Percentiles rank a stretch among this genome's conserved stretches.
phyloP scores from a whole-genome alignment of 2,113 vertebrate species.

The Acinonyx jubatus region DNA sequence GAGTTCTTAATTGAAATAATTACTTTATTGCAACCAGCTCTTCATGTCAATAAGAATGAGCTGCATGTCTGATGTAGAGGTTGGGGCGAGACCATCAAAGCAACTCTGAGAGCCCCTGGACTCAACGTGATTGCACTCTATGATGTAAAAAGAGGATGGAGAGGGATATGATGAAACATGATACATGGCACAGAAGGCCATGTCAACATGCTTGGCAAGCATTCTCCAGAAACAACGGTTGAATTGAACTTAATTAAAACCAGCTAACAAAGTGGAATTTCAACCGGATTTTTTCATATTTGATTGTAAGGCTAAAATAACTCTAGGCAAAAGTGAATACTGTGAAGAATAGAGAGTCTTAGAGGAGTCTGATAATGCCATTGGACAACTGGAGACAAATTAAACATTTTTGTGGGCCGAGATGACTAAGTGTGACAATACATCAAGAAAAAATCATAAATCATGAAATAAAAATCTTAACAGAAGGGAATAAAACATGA shows the following conservation, averaged over 20 bases:
- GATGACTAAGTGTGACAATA: not conserved
- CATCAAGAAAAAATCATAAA: not conserved
- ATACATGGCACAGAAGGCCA: not conserved
- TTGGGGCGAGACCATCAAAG: not conserved
- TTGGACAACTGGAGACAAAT: not conserved
- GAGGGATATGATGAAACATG: not conserved
- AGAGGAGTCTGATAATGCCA: not conserved
- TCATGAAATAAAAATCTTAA: not conserved
- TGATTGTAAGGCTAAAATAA: conserved; percentile 21
- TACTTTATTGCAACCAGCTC: not conserved
- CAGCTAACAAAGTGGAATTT: not conserved
- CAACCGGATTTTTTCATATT: not conserved
- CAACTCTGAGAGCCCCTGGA: not conserved
- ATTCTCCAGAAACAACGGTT: not conserved
- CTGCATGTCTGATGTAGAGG: not conserved
- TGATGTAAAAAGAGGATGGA: not conserved
- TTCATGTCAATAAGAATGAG: not conserved
- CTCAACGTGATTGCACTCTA: not conserved
- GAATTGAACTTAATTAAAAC: not conserved
- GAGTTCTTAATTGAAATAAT: not conserved
- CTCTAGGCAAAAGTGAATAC: not conserved
- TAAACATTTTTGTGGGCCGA: not conserved
- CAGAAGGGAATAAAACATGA: not conserved
- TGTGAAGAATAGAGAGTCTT: not conserved
- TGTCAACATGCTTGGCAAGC: not conserved